A percentile compares a stretch with the other conserved stretches of the same genome.
These are phyloP conservation scores for Porites lobata DNA, from an alignment of 92 coral and sea anemone genomes.

Conservation along the genomic window DNA sequence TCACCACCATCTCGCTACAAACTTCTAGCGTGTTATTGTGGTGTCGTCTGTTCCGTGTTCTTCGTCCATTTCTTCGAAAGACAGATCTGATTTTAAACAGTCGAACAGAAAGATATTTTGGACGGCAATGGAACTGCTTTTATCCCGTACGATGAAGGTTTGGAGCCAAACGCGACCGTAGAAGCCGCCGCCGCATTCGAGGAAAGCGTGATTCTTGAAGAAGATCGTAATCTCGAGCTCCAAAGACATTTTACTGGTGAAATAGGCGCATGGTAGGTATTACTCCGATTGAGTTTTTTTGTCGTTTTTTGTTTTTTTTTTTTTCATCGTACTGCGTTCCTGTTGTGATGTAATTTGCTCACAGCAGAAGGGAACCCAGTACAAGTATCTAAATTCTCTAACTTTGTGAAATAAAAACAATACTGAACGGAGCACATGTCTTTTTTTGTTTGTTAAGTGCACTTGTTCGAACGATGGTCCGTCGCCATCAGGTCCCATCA, in stretches of 20 bases:
- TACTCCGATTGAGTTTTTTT: neutral
- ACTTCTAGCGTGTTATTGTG: neutral
- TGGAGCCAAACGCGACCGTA: slow-evolving; percentile 34
- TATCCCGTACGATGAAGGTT: slow-evolving; percentile 45
- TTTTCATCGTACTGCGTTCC: neutral
- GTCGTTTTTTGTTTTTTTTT: neutral
- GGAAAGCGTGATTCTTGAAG: slow-evolving; percentile 40
- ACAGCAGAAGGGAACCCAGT: too few relatives aligned
- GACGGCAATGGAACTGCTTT: neutral
- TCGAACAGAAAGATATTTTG: too few relatives aligned
- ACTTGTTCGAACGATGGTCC: too few relatives aligned
- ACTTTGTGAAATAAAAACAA: too few relatives aligned
- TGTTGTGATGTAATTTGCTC: neutral
- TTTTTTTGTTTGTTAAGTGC: too few relatives aligned
- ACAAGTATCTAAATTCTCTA: too few relatives aligned
- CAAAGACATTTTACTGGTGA: slow-evolving; percentile 43
- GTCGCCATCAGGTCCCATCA: too few relatives aligned
- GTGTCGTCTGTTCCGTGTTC: neutral
- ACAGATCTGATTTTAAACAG: neutral
- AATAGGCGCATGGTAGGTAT: slow-evolving; percentile 41
- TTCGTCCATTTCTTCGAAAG: neutral
- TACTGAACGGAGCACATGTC: too few relatives aligned
- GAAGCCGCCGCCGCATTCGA: slow-evolving; percentile 35
- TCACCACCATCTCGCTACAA: neutral
- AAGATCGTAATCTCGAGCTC: slow-evolving; percentile 19